Percentiles rank a stretch among this genome's conserved stretches.
Conservation (phyloP, 2,797 vertebrate species). For the Bothrops alternatus region DNA sequence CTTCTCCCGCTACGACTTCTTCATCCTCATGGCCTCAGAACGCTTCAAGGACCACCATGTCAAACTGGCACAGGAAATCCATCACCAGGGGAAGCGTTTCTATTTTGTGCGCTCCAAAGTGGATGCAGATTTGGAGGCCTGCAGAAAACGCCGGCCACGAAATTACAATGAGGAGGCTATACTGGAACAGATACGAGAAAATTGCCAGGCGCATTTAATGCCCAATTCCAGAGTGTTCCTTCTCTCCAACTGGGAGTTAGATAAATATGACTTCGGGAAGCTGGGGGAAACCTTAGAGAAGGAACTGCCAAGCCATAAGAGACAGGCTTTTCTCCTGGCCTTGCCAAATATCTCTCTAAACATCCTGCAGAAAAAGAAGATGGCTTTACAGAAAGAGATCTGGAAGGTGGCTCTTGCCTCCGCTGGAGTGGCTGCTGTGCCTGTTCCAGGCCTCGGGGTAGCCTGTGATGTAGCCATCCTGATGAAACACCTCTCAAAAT, state of each 20-base stretch:
- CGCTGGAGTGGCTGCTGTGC: conserved; percentile 12
- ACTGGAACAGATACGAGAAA: conserved; percentile 37
- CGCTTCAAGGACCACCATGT: conserved; percentile 57
- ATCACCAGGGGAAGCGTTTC: conserved; percentile 49
- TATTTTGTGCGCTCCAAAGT: conserved; percentile 69
- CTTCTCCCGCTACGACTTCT: conserved; percentile 67
- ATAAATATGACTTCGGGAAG: conserved; percentile 54
- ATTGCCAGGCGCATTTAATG: conserved; percentile 44
- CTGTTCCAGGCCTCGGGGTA: conserved; percentile 32
- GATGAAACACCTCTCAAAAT: conserved; percentile 35
- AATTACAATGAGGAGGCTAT: conserved; percentile 26
- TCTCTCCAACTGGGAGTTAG: conserved; percentile 49
- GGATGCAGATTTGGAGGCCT: conserved; percentile 41
- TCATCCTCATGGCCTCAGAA: conserved; percentile 39
- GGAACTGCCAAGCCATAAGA: conserved; percentile 56
- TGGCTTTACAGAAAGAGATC: conserved; percentile 21
- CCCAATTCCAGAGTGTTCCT: conserved; percentile 56
- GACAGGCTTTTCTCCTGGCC: conserved; percentile 51
- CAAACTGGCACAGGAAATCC: conserved; percentile 57
- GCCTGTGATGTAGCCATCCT: conserved; percentile 37
- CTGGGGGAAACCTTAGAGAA: conserved; percentile 54
- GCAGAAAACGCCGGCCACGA: background rate
- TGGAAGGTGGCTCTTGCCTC: conserved; percentile 44
- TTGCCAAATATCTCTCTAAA: conserved; percentile 16
- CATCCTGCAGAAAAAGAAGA: conserved; percentile 41